Base-by-base conservation (phyloP, 2,888 invertebrate species). In the Xylocampa areola region DNA sequence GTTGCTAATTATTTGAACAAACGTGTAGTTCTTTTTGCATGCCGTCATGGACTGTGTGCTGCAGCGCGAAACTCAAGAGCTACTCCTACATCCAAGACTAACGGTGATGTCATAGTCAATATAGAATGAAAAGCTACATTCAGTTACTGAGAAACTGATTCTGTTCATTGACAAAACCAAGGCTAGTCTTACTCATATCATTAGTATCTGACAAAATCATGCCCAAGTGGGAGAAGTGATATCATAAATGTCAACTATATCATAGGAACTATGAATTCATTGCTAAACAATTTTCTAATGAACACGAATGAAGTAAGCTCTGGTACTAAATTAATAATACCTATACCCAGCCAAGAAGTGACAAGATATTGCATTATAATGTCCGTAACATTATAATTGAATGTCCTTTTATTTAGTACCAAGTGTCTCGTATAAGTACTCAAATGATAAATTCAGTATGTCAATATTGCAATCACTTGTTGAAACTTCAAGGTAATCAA, bases 91-190 rank as follows among this genome's bases (percentile, higher is more conserved):
- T 69, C 80, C 43, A 81, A 84, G 81, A 74, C 73, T 62, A 72
- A 70, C 62, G 86, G 76, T 93, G 93, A 93, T 93, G 91, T 93
- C 93, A 93, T 70, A 76, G 79, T 79, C 85, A 86, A 88, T 83
- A 86, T 77, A 73, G 76, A 69, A 68, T 75, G 70, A 84, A 87
- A 87, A 87, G 74, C 78, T 88, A 78, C 76, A 78, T 77, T 79
- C 61, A 74, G 74, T 73, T 83, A 86, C 86, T 70, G 68, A 84
- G 86, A 88, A 89, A 75, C 71, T 63, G 65, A 79, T 73, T 79
- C 59, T 75, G 76, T 80, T 79, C 82, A 85, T 85, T 84, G 78
- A 82, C 67, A 68, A 69, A 70, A 68, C 68, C 79, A 82, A 82
- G 80, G 79, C 65, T 76, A 60, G 48, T 52, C 58, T 87, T 85